Conservation (phyloP, 2,888 invertebrate genomes). For the Acleris laterana region DNA sequence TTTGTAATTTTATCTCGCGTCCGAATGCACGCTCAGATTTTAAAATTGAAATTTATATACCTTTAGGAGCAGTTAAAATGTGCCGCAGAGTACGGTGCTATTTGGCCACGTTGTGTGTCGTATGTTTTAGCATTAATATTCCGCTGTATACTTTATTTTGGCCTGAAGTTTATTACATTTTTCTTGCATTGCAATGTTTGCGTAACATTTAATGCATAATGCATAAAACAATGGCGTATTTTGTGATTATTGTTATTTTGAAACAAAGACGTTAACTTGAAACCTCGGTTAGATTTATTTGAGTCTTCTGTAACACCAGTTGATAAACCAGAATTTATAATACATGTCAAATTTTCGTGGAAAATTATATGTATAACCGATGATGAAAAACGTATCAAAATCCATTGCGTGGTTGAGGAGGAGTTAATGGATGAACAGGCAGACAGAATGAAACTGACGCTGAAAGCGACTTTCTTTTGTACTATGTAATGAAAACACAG, state of each 20-base stretch:
- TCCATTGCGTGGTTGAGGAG: too few species aligned
- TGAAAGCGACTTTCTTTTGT: too few species aligned
- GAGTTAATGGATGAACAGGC: too few species aligned
- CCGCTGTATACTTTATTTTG: conserved; percentile 22
- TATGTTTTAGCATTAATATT: conserved; percentile 29
- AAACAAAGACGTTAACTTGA: too few species aligned
- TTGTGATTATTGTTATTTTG: neutral
- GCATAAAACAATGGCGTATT: neutral
- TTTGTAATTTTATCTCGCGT: conserved; percentile 39
- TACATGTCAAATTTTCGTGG: too few species aligned
- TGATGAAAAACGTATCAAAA: too few species aligned
- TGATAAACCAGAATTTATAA: too few species aligned
- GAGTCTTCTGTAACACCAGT: too few species aligned
- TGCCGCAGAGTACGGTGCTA: conserved; percentile 46
- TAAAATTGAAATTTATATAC: conserved; percentile 75
- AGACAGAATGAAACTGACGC: too few species aligned
- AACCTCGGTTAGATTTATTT: too few species aligned
- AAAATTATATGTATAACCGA: too few species aligned
- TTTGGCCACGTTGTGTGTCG: conserved; percentile 39
- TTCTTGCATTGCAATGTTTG: conserved; percentile 8
- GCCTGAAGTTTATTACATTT: conserved; percentile 17
- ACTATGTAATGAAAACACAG: too few species aligned
- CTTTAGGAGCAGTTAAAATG: conserved; percentile 63
- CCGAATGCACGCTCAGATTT: conserved; percentile 58
- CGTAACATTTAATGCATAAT: conserved; percentile 7